Percentiles rank a stretch among this genome's conserved stretches.
phyloP scores from a whole-genome alignment of 1,140 invertebrate species.

The Heliconius eleuchia region DNA sequence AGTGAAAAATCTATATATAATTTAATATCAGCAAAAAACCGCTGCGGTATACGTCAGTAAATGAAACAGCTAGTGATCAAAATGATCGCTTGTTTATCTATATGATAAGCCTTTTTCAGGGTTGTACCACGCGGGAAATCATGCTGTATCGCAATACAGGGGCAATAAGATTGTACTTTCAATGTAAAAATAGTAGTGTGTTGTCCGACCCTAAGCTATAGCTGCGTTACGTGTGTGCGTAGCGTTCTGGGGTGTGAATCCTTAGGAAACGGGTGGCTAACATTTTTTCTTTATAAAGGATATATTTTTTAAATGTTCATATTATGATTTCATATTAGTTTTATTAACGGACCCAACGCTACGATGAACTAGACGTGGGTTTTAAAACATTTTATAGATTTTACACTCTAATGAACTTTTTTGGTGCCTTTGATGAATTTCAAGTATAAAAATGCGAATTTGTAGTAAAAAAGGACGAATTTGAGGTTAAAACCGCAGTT shows the following conservation, averaged over 20 bases:
- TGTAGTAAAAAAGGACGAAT: too few relatives aligned
- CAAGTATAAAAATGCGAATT: too few relatives aligned
- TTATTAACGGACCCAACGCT: too few relatives aligned
- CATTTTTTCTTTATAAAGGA: background rate
- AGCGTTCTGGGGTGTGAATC: conserved; percentile 42
- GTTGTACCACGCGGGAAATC: conserved; percentile 66
- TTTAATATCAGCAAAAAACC: background rate
- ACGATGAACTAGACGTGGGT: too few relatives aligned
- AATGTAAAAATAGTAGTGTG: conserved; percentile 44
- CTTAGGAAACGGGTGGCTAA: conserved; percentile 40
- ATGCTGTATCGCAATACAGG: conserved; percentile 43
- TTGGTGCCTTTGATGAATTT: too few relatives aligned
- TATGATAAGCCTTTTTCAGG: conserved; percentile 50
- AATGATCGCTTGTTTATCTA: conserved; percentile 5
- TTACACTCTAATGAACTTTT: too few relatives aligned
- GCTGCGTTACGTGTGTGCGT: conserved; percentile 37
- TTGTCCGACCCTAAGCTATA: conserved; percentile 48
- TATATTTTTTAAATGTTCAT: background rate
- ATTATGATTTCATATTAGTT: too few relatives aligned
- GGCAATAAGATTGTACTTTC: conserved; percentile 52
- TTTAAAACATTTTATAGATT: too few relatives aligned
- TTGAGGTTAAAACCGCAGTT: too few relatives aligned
- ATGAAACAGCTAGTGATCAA: background rate
- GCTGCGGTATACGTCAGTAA: background rate
- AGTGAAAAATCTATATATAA: background rate